These are phyloP conservation scores for Agapornis canus DNA, from an alignment of 2,797 vertebrate species.

Conservation along the genomic window DNA sequence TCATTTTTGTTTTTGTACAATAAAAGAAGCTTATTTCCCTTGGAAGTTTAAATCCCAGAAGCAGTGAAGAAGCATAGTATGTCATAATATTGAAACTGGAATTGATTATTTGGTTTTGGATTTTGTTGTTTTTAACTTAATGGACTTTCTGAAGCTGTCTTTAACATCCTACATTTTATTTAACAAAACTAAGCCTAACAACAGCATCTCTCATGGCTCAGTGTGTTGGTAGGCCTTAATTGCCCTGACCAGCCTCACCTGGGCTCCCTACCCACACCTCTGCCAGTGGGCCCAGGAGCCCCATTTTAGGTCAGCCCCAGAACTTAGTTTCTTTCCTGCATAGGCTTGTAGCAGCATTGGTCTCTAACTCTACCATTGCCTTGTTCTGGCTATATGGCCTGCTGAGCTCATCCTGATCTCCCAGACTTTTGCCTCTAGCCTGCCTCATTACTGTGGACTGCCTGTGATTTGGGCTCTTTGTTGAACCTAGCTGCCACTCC, in stretches of 20 bases:
- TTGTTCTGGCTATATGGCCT: rapidly evolving
- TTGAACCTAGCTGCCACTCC: neutral
- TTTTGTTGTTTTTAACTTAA: neutral
- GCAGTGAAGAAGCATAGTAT: neutral
- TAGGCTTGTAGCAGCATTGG: rapidly evolving
- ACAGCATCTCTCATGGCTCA: neutral
- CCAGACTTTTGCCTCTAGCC: rapidly evolving
- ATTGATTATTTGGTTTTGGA: neutral
- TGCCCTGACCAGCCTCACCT: neutral
- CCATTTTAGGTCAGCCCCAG: neutral
- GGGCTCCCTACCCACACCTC: neutral
- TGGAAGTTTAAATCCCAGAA: neutral
- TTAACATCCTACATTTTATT: neutral
- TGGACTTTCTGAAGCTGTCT: neutral
- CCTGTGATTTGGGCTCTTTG: neutral
- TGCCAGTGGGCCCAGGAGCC: neutral
- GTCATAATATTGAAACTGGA: neutral
- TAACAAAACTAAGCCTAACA: neutral
- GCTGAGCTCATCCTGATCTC: neutral
- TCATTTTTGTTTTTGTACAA: neutral
- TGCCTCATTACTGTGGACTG: rapidly evolving
- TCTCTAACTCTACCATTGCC: rapidly evolving
- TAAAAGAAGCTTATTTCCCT: neutral
- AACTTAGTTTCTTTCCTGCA: rapidly evolving
- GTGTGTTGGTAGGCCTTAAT: neutral